Evolutionary conservation across 2,113 vertebrate species (phyloP).

Genomic region (Pluvialis apricaria): DNA sequence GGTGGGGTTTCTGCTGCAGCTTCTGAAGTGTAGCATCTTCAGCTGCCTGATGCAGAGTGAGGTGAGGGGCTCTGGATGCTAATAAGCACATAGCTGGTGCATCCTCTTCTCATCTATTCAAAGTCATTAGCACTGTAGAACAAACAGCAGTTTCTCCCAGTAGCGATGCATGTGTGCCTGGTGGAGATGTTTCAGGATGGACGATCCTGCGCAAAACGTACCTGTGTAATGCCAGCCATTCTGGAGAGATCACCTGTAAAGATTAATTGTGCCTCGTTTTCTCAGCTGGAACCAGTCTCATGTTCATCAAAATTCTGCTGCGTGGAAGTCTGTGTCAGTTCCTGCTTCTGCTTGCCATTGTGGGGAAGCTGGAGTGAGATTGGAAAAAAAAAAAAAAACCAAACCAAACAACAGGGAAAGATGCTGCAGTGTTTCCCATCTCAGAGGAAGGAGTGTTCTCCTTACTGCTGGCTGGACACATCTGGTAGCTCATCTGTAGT

Average conservation of each 20-base stretch:
- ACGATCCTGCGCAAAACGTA: background rate
- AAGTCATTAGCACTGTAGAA: background rate
- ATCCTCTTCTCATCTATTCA: background rate
- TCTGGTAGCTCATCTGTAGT: background rate
- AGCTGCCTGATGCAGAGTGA: background rate
- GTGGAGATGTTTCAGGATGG: background rate
- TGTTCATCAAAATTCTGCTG: background rate
- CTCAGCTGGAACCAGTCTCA: background rate
- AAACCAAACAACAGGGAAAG: background rate
- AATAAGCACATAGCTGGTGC: background rate
- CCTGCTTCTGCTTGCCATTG: background rate
- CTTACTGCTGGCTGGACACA: background rate
- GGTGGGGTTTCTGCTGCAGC: background rate
- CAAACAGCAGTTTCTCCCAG: background rate
- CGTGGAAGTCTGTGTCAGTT: background rate
- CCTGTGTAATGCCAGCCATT: background rate
- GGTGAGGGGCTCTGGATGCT: background rate
- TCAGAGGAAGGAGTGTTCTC: background rate
- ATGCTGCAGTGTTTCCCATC: background rate
- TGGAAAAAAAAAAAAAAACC: too few species aligned
- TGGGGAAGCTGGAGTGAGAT: background rate
- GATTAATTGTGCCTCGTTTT: background rate
- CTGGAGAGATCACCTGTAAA: background rate
- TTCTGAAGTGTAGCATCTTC: background rate
- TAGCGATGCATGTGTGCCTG: background rate